Base-by-base conservation (phyloP, 1,140 invertebrate species). In the Scaptomyza montana region DNA sequence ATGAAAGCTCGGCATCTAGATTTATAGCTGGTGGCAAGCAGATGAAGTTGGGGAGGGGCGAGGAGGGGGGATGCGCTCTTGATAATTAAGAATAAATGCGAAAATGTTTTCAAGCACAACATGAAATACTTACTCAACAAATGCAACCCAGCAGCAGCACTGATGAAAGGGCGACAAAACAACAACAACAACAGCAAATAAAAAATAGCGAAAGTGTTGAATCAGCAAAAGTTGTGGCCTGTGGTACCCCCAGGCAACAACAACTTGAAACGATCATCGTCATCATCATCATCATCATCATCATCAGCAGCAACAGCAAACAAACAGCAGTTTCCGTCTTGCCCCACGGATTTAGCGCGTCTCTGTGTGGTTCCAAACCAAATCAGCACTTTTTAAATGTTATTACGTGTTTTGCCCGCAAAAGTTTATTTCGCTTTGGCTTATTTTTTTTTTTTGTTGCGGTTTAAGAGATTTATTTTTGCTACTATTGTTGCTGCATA, bases 11-110 rank as follows among this genome's bases (percentile, higher is more conserved):
- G 71, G 63, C 80, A 85, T 77, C 77, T 85, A 85, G 80, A 85
- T 85, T 85, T 85, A 84, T 85, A 53, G 53, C 60, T 53, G 45
- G 21, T 57, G 19, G 30, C 21, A 36, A 21, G 21, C 1, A 21
- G 21, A 2, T 21, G 3, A n/a, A 4, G 21, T 0, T 3, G 43
- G n/a, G 19, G 12, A 41, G n/a, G 6, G 36, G 9, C 8, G 51
- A 56, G 43, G 59, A 39, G 56, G 68, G 46, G 65, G 67, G 73
- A 69, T 56, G 61, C 75, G 61, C 74, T 71, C 74, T 80, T 74
- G 81, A 86, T 86, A 86, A 80, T 80, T 80, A 86, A 80, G 80
- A 86, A 86, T 85, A 80, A 86, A 85, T 85, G 77, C 80, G 79
- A 77, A 80, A 86, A 85, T 79, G 70, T 85, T 80, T 72, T 74